phyloP scores from a whole-genome alignment of 2,797 vertebrate species.

The Sebastolobus alascanus region DNA sequence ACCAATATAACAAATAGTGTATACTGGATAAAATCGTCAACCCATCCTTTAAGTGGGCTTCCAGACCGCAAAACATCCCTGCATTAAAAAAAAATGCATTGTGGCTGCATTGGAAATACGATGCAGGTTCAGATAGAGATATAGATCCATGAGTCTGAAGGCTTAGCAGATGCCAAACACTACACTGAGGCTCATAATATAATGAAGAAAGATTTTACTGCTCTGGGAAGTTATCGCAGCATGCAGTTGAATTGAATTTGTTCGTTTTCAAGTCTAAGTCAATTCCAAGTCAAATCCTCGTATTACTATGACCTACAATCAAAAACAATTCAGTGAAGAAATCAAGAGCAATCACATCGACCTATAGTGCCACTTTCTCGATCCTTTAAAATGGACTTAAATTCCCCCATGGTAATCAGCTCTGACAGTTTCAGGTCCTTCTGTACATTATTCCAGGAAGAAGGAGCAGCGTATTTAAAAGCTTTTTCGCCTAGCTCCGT shows the following conservation, averaged over 20 bases:
- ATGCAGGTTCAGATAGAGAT: neutral
- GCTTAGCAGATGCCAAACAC: neutral
- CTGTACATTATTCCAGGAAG: too few relatives aligned
- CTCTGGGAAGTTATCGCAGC: neutral
- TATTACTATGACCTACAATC: neutral
- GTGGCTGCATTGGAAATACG: neutral
- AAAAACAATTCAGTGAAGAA: too few relatives aligned
- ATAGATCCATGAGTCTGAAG: neutral
- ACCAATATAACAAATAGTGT: too few relatives aligned
- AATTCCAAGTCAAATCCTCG: neutral
- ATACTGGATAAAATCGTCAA: too few relatives aligned
- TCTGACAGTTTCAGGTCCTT: too few relatives aligned
- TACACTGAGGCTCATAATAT: neutral
- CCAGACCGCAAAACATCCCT: neutral
- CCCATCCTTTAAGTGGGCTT: neutral
- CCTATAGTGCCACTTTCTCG: too few relatives aligned
- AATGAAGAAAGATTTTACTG: neutral
- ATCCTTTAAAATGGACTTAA: too few relatives aligned
- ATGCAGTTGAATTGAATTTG: neutral
- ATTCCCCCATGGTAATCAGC: too few relatives aligned
- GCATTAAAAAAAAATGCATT: neutral
- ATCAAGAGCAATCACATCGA: too few relatives aligned
- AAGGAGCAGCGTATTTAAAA: too few relatives aligned
- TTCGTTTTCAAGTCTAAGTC: neutral
- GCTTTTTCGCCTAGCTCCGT: too few relatives aligned